phyloP scores from a whole-genome alignment of 2,888 invertebrate species.

The Amaurobius ferox region DNA sequence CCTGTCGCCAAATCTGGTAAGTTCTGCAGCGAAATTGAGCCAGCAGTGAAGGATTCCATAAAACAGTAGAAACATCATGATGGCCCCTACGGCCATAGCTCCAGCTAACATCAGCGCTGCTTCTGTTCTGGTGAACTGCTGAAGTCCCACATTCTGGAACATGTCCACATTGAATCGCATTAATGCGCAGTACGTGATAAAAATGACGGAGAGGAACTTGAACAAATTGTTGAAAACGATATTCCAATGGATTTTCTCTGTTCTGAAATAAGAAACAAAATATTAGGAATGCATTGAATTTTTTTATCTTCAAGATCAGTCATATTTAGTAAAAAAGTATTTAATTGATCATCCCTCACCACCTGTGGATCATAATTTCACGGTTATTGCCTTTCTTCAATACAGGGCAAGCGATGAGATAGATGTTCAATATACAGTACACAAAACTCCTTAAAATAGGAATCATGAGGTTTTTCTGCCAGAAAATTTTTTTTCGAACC shows the following conservation, averaged over 20 bases:
- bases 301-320: no score
- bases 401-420: no score
- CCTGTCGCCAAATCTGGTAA: slow-evolving; percentile 90
- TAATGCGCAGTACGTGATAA: slow-evolving; percentile 81
- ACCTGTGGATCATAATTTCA: no score
- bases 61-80: slow-evolving; percentile 86
- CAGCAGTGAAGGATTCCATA: slow-evolving; percentile 93
- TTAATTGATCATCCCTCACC: no score
- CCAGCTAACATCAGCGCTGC: slow-evolving; percentile 79
- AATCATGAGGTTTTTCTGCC: no score
- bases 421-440: no score
- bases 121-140: slow-evolving; percentile 23
- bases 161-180: slow-evolving; percentile 47
- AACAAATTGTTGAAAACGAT: slow-evolving; percentile 82
- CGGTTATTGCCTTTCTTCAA: no score
- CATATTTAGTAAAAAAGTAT: no score
- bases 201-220: slow-evolving; percentile 88
- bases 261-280: slow-evolving; percentile 21
- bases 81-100: slow-evolving; percentile 85
- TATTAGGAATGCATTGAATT: not conserved
- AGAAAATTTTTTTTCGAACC: no score
- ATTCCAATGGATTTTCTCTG: slow-evolving; percentile 38
- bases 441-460: no score
- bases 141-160: slow-evolving; percentile 22
- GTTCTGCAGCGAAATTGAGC: slow-evolving; percentile 93